Base-by-base conservation (phyloP, 2,888 invertebrate species). In the Toxonevra muliebris region DNA sequence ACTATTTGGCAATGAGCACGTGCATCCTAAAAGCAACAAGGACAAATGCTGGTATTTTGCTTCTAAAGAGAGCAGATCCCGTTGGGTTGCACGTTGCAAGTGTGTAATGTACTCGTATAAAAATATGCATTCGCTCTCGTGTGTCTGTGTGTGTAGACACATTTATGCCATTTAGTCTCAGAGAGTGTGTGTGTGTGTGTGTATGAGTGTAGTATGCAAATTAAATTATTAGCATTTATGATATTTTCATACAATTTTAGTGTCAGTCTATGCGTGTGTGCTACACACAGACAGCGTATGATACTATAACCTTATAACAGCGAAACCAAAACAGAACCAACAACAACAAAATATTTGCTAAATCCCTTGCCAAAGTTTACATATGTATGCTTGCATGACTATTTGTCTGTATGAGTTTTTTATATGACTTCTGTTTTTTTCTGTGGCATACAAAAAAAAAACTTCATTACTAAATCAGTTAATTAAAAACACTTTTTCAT, bases 401-500 rank as follows among this genome's bases (percentile, higher is more conserved):
- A 30, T 30, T 4, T 30, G 30, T 8, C 48, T 48, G 48, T 11
- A 2, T 4, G 48, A 48, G 9, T 48, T 63, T 55, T 11, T 61
- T 52, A 17, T 15, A 41, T 61, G 52, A 20, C 12, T 42, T 60
- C 50, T 48, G 19, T 42, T 48, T 61, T 9, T 48, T 30, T 52
- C 17, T 40, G 42, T 13, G 50, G 17, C n/a, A 19, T 59, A 42
- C 17, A 10, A 12, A 17, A 61, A 64, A 55, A 75, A 63, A 65
- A 68, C 52, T 71, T 69, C 63, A 63, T 55, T 65, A 71, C 75
- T 77, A 80, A 81, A 79, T 80, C 76, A 79, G 80, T 80, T 81
- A 80, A 79, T 80, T 81, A 81, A 80, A 80, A 81, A 80, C 72
- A 77, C 80, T 81, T 68, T 72, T 69, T 55, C 45, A 48, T 70